Evolutionary conservation across 2,113 vertebrate species (phyloP), one percentile per base, ranked within the genome.

Genomic region (Muntiacus reevesi): DNA sequence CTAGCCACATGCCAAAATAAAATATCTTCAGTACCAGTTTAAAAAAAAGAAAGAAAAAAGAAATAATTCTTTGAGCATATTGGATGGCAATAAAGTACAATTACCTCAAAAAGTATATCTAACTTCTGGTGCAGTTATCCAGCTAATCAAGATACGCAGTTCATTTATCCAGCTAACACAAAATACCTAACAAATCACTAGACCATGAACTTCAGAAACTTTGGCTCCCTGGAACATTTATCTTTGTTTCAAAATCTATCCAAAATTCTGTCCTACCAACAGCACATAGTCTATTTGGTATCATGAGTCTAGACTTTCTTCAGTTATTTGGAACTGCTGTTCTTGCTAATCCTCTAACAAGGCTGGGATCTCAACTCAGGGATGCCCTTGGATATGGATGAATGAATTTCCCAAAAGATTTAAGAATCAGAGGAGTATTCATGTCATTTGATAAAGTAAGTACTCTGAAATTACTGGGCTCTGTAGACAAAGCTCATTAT

Each of bases 91-190:
- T 74, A 79, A 87, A 54, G 40, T n/a, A 81, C 81, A 7, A 95
- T 78, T 64, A 87, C 7, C 57, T 89, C 55, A 82, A 94, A 92
- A 90, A 21, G 45, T 33, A 64, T 45, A 36, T 36, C 30, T 90
- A 90, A 79, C 14, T 87, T 57, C 60, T 15, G 14, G 23, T 45
- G 14, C 11, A 59, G 7, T 82, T 94, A 84, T 16, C 7, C n/a
- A 91, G 15, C 21, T 94, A 79, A 98, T 87, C 52, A 94, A 97
- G 43, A 87, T 40, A 94, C 9, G 30, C 13, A 94, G 47, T 60
- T 92, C 82, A 87, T 94, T 71, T 92, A 60, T 64, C 30, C 55
- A 78, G 30, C 36, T 78, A 94, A 94, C 40, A 1, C 30, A 92
- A 95, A 84, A 74, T 91, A 71, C 15, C 25, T 88, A 67, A 91